Conservation (phyloP, 2,888 invertebrate species). For the Monochamus alternatus region DNA sequence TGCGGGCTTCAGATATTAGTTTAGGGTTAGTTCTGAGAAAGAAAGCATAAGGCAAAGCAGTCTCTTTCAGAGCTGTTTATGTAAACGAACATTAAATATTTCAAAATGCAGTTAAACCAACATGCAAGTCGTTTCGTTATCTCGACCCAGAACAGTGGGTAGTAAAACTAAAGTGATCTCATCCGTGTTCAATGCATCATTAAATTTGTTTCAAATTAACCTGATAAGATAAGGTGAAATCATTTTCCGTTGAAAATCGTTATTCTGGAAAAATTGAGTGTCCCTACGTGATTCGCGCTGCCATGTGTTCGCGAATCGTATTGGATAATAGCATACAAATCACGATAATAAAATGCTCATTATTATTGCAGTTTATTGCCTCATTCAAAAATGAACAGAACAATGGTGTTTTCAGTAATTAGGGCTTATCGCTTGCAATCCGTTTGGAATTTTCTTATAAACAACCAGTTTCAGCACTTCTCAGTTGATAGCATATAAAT, state of each 20-base stretch:
- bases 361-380: slow-evolving; percentile 23
- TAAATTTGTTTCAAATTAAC: slow-evolving; percentile 39
- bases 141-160: slow-evolving; percentile 1
- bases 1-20: no score
- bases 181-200: slow-evolving; percentile 34
- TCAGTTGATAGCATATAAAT: background rate
- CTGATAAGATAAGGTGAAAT: slow-evolving; percentile 23
- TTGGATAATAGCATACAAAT: slow-evolving; percentile 36
- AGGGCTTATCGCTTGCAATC: slow-evolving; percentile 19
- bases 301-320: slow-evolving; percentile 27
- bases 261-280: slow-evolving; percentile 28
- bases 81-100: background rate
- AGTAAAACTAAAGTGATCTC: slow-evolving; percentile 12
- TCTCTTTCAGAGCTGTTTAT: background rate
- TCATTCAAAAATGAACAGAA: slow-evolving; percentile 32
- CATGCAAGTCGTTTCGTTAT: background rate
- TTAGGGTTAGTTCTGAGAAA: no score
- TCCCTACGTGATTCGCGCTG: slow-evolving; percentile 36
- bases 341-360: slow-evolving; percentile 30
- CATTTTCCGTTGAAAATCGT: slow-evolving; percentile 31
- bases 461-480: background rate
- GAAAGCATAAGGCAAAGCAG: background rate
- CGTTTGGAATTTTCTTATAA: no score
- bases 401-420: slow-evolving; percentile 38
- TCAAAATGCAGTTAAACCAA: slow-evolving; percentile 1